These are phyloP conservation scores for Hemiscyllium ocellatum DNA, from an alignment of 2,113 vertebrate genomes.

Conservation along the genomic window DNA sequence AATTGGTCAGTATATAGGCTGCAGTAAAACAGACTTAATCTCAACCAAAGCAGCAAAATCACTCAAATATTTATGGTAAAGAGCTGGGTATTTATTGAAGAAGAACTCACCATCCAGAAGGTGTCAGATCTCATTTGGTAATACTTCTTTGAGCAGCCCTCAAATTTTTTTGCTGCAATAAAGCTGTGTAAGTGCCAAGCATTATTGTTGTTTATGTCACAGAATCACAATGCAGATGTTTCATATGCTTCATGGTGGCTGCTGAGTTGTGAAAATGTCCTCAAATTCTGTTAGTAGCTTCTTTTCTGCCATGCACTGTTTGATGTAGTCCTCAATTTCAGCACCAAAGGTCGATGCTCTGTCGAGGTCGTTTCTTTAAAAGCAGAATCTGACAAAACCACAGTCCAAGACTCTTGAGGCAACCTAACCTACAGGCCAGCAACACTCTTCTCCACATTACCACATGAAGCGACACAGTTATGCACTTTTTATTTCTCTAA, in stretches of 20 bases:
- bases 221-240: not conserved
- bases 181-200: not conserved
- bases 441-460: not conserved
- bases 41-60: not conserved
- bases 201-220: not conserved
- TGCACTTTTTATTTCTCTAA: not conserved
- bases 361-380: not conserved
- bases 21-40: not conserved
- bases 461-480: not conserved
- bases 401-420: not conserved
- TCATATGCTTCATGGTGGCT: not conserved
- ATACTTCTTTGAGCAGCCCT: not conserved
- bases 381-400: not conserved
- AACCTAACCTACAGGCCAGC: not conserved
- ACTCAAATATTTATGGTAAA: not conserved
- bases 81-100: not conserved
- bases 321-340: not conserved
- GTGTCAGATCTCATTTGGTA: not conserved
- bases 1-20: too few species aligned
- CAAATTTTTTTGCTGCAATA: not conserved
- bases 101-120: not conserved
- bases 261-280: not conserved
- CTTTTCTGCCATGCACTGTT: not conserved
- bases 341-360: not conserved
- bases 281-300: not conserved